Conservation (phyloP, 2,888 invertebrate species). For the Drosophila diplacantha region DNA sequence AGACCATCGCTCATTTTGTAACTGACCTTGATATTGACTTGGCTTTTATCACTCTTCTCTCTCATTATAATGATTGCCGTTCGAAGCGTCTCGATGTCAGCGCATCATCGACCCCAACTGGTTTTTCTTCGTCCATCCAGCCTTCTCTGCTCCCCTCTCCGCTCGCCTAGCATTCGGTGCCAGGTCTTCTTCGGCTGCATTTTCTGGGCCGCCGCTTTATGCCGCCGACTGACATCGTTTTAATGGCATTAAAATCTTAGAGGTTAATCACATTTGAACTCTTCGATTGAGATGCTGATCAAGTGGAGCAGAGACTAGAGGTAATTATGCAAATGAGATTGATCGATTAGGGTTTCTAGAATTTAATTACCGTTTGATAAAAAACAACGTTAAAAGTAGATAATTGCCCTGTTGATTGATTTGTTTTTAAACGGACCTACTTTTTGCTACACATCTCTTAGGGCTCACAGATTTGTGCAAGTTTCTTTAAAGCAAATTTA, state of each 20-base stretch:
- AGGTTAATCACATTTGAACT: conserved; percentile 73
- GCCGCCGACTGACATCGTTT: conserved; percentile 55
- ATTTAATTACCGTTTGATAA: not conserved
- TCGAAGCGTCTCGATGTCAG: conserved; percentile 40
- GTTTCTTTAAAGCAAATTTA: not conserved
- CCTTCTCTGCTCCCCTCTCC: not conserved
- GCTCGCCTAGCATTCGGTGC: not conserved
- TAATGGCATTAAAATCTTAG: conserved; percentile 57
- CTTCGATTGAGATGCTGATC: conserved; percentile 25
- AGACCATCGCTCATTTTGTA: conserved; percentile 55
- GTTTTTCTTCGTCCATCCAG: conserved; percentile 36
- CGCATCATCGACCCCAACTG: conserved; percentile 42
- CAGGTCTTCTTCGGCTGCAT: conserved; percentile 26
- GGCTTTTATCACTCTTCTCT: conserved; percentile 27
- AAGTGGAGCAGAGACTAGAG: conserved; percentile 18
- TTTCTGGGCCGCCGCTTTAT: conserved; percentile 36
- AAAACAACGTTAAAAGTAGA: not conserved
- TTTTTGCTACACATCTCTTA: not conserved
- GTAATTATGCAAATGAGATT: conserved; percentile 17
- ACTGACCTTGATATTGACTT: conserved; percentile 72
- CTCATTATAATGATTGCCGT: conserved; percentile 46
- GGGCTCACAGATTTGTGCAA: not conserved
- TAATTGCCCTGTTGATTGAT: not conserved
- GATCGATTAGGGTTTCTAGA: conserved; percentile 15
- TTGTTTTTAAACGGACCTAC: not conserved